Evolutionary conservation across 1,140 invertebrate species (phyloP).

Genomic region (Eulimnadia texana): DNA sequence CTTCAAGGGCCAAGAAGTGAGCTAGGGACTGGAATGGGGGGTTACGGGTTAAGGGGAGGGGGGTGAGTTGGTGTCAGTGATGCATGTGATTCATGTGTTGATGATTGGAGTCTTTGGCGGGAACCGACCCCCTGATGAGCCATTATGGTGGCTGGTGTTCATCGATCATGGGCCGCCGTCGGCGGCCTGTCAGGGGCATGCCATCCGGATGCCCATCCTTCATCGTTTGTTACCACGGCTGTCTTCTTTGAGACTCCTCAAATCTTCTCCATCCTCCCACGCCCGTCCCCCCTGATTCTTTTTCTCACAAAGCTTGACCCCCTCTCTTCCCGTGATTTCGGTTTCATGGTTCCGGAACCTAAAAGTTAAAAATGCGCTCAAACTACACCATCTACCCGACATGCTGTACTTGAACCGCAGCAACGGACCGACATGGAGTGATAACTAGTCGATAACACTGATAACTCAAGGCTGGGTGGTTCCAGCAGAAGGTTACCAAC

Average conservation of each 20-base stretch:
- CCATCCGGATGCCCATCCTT: background rate
- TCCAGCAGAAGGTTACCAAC: too few relatives aligned
- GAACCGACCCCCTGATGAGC: background rate
- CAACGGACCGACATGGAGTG: too few relatives aligned
- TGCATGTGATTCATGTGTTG: background rate
- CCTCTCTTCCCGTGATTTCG: too few relatives aligned
- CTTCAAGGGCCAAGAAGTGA: too few relatives aligned
- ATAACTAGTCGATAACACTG: too few relatives aligned
- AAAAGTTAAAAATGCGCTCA: too few relatives aligned
- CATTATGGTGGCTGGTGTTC: background rate
- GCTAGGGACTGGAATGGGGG: too few relatives aligned
- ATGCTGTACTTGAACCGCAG: too few relatives aligned
- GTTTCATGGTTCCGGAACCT: too few relatives aligned
- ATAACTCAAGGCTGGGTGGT: too few relatives aligned
- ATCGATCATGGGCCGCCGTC: background rate
- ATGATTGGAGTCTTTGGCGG: background rate
- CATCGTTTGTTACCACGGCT: background rate
- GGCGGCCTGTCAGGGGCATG: background rate
- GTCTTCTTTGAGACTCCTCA: background rate
- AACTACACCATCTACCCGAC: too few relatives aligned
- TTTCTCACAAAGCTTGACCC: background rate
- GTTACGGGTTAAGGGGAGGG: too few relatives aligned
- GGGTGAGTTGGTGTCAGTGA: background rate
- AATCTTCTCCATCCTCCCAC: background rate
- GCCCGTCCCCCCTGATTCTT: background rate